These are phyloP conservation scores for Sus cebifrons DNA, from an alignment of 2,797 vertebrate genomes.

Conservation along the genomic window DNA sequence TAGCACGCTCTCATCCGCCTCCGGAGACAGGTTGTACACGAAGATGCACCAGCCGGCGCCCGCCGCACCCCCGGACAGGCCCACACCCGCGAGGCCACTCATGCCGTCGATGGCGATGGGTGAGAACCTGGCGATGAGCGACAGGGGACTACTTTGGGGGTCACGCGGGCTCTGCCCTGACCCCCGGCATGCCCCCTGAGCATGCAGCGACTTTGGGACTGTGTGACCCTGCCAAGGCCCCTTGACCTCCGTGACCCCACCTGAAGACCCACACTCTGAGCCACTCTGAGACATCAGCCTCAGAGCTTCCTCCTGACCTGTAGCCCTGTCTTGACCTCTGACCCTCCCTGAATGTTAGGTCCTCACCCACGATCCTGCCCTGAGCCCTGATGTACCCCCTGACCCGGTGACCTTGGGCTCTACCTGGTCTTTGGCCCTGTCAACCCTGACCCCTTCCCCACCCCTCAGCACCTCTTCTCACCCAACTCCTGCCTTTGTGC, in stretches of 20 bases:
- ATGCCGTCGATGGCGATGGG: conserved; percentile 98
- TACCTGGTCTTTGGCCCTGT: background rate
- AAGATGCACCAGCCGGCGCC: conserved; percentile 99
- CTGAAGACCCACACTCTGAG: background rate
- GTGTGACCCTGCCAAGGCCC: background rate
- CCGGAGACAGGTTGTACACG: conserved; percentile 98
- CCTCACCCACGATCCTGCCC: background rate
- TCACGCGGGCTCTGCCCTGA: conserved; percentile 95
- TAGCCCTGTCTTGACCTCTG: background rate
- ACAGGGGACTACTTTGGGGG: conserved; percentile 98
- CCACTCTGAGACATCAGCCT: background rate
- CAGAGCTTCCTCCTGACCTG: background rate
- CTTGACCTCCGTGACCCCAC: background rate
- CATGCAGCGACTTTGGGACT: no score
- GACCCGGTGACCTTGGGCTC: background rate
- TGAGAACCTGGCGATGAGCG: conserved; percentile 98
- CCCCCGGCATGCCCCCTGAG: conserved; percentile 73
- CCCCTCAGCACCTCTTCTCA: background rate
- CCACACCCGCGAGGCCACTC: conserved; percentile 97
- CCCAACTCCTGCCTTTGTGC: background rate
- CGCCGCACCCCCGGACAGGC: conserved; percentile 94
- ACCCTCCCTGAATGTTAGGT: background rate
- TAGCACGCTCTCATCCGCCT: conserved; percentile 98
- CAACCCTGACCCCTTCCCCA: background rate
- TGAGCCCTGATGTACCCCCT: background rate